phyloP scores from a whole-genome alignment of 2,888 invertebrate species.

The Brachynemurus nebulosus region DNA sequence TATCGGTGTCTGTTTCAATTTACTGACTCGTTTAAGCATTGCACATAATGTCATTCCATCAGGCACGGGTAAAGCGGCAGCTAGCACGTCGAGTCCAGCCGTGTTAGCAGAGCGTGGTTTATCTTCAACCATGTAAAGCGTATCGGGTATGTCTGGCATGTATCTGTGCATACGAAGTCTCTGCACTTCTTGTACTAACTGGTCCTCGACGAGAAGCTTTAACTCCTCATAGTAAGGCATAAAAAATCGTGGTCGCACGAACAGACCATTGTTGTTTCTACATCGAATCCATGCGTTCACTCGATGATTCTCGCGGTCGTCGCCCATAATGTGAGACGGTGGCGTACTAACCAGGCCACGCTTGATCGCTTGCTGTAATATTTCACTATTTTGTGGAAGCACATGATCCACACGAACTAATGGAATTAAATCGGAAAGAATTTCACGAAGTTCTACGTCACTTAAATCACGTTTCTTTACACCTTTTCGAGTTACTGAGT shows the following conservation, averaged over 20 bases:
- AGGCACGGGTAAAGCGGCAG: constrained; percentile 57
- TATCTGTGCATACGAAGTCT: constrained; percentile 55
- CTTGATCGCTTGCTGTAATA: constrained; percentile 52
- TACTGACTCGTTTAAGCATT: constrained; percentile 75
- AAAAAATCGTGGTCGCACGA: constrained; percentile 77
- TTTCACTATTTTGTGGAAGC: constrained; percentile 69
- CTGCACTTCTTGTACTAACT: constrained; percentile 64
- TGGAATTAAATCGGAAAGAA: constrained; percentile 69
- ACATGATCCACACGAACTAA: constrained; percentile 82
- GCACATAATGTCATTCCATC: constrained; percentile 60
- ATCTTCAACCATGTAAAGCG: constrained; percentile 76
- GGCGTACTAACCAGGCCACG: constrained; percentile 69
- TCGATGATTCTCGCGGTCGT: constrained; percentile 48
- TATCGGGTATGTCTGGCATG: constrained; percentile 79
- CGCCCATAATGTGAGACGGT: constrained; percentile 74
- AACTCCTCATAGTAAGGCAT: constrained; percentile 92
- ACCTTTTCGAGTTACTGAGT: constrained; percentile 76
- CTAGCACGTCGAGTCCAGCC: constrained; percentile 47
- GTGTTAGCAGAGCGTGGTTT: constrained; percentile 37
- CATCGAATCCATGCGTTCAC: constrained; percentile 70
- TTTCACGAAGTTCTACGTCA: constrained; percentile 74
- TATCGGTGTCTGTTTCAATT: constrained; percentile 63
- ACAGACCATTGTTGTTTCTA: constrained; percentile 54
- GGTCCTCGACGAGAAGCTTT: constrained; percentile 77
- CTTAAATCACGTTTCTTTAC: constrained; percentile 68